phyloP scores from a whole-genome alignment of 1,140 invertebrate species.

The Tetragnatha versicolor region DNA sequence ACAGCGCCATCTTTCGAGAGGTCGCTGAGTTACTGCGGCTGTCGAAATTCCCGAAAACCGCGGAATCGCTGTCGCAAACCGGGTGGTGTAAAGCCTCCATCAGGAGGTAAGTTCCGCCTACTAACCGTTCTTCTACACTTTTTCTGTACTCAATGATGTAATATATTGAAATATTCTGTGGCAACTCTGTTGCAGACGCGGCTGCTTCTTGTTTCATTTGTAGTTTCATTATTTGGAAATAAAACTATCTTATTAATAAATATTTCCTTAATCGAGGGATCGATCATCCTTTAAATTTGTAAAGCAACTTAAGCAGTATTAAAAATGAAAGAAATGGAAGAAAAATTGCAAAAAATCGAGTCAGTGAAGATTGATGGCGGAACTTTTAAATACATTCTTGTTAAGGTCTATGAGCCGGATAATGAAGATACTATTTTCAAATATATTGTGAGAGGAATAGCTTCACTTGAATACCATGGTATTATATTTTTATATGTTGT shows the following conservation, averaged over 20 bases:
- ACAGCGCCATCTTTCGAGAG: too few relatives aligned
- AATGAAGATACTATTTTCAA: slow-evolving; percentile 66
- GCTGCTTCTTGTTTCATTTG: neutral
- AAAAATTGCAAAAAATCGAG: slow-evolving; percentile 66
- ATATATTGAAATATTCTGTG: too few relatives aligned
- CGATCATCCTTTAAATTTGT: neutral
- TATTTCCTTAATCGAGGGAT: neutral
- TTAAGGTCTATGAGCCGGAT: slow-evolving; percentile 71
- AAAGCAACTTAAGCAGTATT: neutral
- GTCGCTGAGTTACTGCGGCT: too few relatives aligned
- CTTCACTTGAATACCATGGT: slow-evolving; percentile 76
- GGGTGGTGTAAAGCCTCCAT: too few relatives aligned
- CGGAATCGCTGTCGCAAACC: too few relatives aligned
- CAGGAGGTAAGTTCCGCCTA: too few relatives aligned
- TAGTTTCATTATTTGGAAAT: neutral
- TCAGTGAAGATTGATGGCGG: slow-evolving; percentile 85
- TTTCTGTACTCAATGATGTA: too few relatives aligned
- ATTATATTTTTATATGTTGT: too few relatives aligned
- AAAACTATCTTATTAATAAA: neutral
- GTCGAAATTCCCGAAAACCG: too few relatives aligned
- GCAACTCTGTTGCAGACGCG: too few relatives aligned
- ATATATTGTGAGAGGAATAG: slow-evolving; percentile 78
- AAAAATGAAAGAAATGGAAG: slow-evolving; percentile 27
- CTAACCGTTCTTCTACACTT: too few relatives aligned
- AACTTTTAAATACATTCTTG: slow-evolving; percentile 86